These are phyloP conservation scores for Simalia tracyae DNA, from an alignment of 2,797 vertebrate species.

Conservation along the genomic window DNA sequence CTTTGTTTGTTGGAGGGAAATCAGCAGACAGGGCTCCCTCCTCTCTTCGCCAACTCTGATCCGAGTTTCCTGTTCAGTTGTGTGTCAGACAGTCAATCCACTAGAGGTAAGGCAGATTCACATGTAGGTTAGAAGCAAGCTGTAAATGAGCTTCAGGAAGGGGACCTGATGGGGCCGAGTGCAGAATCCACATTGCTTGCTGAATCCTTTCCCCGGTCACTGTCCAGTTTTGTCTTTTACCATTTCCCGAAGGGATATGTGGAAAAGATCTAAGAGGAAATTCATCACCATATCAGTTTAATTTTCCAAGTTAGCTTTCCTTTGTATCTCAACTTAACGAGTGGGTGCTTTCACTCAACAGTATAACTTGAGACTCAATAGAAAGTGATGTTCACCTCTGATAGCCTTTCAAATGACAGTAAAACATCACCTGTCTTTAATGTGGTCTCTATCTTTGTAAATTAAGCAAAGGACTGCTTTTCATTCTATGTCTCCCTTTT, in stretches of 20 bases:
- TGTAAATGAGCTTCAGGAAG: conserved; percentile 13
- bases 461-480: neutral
- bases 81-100: neutral
- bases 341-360: conserved; percentile 17
- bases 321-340: neutral
- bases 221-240: neutral
- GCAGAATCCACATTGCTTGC: conserved; percentile 26
- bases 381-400: neutral
- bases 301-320: conserved; percentile 7
- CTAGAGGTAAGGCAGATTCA: neutral
- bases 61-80: neutral
- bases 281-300: neutral
- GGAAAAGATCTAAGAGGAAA: neutral
- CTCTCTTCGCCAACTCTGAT: conserved; percentile 11
- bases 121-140: neutral
- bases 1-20: conserved; percentile 38
- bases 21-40: neutral
- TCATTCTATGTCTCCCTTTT: neutral
- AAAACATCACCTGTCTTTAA: neutral
- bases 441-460: neutral
- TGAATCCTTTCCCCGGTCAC: neutral
- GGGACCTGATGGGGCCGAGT: neutral
- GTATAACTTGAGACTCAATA: conserved; percentile 4
- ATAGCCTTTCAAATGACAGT: conserved; percentile 7
- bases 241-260: neutral